Evolutionary conservation across 2,113 vertebrate genomes (phyloP).

Genomic region (Spheniscus mendiculus): DNA sequence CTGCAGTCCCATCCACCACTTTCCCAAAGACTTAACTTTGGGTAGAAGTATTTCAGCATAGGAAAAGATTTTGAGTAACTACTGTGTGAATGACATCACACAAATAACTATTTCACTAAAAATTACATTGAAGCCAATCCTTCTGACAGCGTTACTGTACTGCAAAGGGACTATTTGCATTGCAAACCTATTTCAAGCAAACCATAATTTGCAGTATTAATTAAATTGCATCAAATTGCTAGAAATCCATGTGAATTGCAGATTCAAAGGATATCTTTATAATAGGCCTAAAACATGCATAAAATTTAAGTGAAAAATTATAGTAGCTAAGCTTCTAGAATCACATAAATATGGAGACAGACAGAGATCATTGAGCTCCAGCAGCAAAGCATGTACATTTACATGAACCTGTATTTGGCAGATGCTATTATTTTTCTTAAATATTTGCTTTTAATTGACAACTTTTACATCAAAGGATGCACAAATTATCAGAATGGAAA

Average conservation of each 20-base stretch:
- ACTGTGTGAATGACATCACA: neutral
- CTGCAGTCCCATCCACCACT: neutral
- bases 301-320: neutral
- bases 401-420: neutral
- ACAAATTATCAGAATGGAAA: neutral
- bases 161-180: neutral
- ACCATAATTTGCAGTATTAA: neutral
- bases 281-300: neutral
- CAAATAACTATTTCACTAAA: neutral
- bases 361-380: neutral
- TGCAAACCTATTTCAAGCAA: neutral
- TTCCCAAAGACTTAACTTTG: neutral
- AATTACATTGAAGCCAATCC: neutral
- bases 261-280: neutral
- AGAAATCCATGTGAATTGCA: neutral
- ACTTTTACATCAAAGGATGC: neutral
- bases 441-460: neutral
- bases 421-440: neutral
- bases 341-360: neutral
- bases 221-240: neutral
- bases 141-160: neutral
- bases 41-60: neutral
- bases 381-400: neutral
- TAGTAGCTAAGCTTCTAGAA: neutral
- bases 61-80: neutral